Percentiles rank a stretch among this genome's conserved stretches.
phyloP scores from a whole-genome alignment of 2,113 vertebrate species.

The Pelodiscus sinensis region DNA sequence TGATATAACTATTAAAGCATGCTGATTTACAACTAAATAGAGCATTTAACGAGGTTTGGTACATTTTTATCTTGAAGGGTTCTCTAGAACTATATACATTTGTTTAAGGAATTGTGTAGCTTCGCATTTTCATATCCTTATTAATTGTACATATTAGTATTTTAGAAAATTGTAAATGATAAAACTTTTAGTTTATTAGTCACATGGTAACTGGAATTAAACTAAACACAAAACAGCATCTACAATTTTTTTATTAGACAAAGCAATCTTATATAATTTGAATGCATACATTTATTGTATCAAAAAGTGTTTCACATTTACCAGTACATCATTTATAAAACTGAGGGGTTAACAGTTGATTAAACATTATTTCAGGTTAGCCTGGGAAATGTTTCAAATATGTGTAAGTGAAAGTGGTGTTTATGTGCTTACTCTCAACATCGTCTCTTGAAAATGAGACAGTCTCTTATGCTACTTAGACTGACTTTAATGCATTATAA shows the following conservation, averaged over 20 bases:
- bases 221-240: neutral
- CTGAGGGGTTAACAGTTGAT: neutral
- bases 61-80: neutral
- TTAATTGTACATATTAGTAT: neutral
- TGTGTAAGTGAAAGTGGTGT: neutral
- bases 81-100: neutral
- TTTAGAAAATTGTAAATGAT: neutral
- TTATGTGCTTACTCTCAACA: neutral
- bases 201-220: neutral
- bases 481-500: neutral
- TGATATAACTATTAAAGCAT: neutral
- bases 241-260: neutral
- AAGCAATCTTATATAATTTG: neutral
- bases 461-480: neutral
- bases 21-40: neutral
- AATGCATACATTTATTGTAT: neutral
- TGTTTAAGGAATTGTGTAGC: neutral
- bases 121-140: neutral
- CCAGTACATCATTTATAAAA: neutral
- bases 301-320: neutral
- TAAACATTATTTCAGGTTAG: neutral
- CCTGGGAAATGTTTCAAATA: neutral
- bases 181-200: neutral
- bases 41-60: neutral
- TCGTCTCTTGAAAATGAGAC: neutral